Evolutionary conservation across 2,113 vertebrate genomes (phyloP).

Genomic region (Chunga burmeisteri): DNA sequence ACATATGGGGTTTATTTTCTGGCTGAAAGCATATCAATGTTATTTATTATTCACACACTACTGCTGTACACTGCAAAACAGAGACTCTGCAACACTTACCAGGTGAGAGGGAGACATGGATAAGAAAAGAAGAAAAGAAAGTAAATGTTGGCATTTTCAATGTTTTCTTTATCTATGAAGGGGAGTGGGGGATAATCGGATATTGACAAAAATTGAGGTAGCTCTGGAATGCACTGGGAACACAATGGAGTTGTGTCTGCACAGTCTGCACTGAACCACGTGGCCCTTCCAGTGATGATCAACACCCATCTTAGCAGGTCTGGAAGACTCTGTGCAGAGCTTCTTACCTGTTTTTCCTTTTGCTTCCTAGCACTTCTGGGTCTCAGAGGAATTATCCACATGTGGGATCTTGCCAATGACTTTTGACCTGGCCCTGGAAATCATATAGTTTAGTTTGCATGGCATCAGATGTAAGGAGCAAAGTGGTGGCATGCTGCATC

Average conservation of each 20-base stretch:
- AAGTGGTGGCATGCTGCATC: background rate
- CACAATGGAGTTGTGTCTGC: background rate
- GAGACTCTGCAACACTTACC: background rate
- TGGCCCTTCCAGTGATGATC: background rate
- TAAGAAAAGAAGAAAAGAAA: background rate
- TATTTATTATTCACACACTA: conserved; percentile 47
- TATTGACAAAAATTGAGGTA: background rate
- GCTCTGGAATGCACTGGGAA: background rate
- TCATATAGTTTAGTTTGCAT: background rate
- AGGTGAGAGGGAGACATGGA: background rate
- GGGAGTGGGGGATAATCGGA: background rate
- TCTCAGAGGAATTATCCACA: background rate
- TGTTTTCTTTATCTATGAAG: background rate
- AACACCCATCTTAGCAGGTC: background rate
- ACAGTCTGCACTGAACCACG: background rate
- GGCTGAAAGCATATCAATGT: conserved; percentile 26
- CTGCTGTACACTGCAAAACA: background rate
- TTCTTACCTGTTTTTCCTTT: background rate
- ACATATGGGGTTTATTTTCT: conserved; percentile 60
- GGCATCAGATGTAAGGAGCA: background rate
- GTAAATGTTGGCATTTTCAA: background rate
- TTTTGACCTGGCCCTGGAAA: background rate
- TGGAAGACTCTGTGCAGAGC: background rate
- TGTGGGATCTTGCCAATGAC: background rate
- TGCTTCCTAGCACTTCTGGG: background rate